A percentile compares a stretch with the other conserved stretches of the same genome.
Conservation (phyloP, 2,888 invertebrate species). For the Drosophila engyochracea region DNA sequence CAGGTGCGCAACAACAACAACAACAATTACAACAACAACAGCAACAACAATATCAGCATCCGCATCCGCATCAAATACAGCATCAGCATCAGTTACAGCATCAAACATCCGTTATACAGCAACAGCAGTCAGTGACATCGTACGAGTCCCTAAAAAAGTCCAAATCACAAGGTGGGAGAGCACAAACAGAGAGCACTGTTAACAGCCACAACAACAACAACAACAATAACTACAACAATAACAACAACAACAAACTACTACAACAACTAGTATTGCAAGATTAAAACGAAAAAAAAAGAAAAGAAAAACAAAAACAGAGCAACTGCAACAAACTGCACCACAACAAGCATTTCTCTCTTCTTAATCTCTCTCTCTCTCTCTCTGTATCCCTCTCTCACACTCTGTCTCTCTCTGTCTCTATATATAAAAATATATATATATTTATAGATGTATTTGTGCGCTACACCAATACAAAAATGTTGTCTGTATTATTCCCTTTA, state of each 20-base stretch:
- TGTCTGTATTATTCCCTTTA: constrained; percentile 31
- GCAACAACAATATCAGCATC: constrained; percentile 52
- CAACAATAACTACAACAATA: constrained; percentile 21
- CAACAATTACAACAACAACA: constrained; percentile 28
- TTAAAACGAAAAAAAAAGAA: constrained; percentile 23
- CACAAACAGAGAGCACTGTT: constrained; percentile 72
- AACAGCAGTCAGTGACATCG: constrained; percentile 81
- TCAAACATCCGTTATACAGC: constrained; percentile 78
- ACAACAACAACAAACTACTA: constrained; percentile 30
- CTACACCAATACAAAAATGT: constrained; percentile 28
- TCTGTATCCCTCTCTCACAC: constrained; percentile 11
- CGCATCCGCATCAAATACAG: constrained; percentile 64
- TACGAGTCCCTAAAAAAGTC: constrained; percentile 91
- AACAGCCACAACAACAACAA: constrained; percentile 35
- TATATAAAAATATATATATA: constrained; percentile 6
- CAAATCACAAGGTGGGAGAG: constrained; percentile 98
- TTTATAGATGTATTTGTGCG: constrained; percentile 31
- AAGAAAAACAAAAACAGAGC: constrained; percentile 9
- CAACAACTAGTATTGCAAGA: constrained; percentile 34
- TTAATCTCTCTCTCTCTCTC: constrained; percentile 16
- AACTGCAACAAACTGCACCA: constrained; percentile 26
- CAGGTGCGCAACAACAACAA: constrained; percentile 64
- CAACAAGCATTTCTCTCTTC: constrained; percentile 19
- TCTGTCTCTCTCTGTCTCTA: constrained; percentile 14
- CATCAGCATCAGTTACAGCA: constrained; percentile 66